A percentile compares a stretch with the other conserved stretches of the same genome.
Conservation (phyloP, 2,113 vertebrate species). For the Dolichotis patagonum region DNA sequence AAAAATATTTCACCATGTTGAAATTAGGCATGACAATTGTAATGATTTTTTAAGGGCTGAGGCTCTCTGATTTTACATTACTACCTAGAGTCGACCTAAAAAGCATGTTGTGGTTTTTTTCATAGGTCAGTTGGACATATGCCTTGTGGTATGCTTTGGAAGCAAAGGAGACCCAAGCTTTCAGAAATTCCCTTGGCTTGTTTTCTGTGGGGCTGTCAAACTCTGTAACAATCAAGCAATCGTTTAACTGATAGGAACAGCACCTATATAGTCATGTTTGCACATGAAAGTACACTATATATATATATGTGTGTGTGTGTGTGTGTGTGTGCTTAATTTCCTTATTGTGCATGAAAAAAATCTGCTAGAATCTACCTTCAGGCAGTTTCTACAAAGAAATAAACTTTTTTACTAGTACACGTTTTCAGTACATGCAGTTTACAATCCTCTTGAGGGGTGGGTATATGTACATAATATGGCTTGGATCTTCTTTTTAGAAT, state of each 20-base stretch:
- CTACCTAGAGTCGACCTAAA: neutral
- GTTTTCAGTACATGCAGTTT: neutral
- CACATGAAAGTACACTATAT: neutral
- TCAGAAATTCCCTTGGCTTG: constrained; percentile 8
- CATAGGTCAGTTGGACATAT: neutral
- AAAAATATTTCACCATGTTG: constrained; percentile 3
- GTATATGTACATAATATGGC: neutral
- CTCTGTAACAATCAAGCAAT: neutral
- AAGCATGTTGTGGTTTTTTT: neutral
- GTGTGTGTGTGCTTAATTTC: neutral
- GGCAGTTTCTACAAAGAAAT: constrained; percentile 44
- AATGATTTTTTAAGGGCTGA: neutral
- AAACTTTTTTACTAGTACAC: neutral
- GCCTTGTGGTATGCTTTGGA: constrained; percentile 13
- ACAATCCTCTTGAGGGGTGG: neutral
- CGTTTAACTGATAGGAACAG: neutral
- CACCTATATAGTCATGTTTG: neutral
- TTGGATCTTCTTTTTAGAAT: neutral
- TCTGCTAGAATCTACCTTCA: neutral
- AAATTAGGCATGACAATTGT: constrained; percentile 43
- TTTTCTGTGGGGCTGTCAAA: neutral
- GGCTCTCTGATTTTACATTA: constrained; percentile 1
- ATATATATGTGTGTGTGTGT: neutral
- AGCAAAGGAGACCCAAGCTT: constrained; percentile 10
- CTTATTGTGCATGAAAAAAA: neutral